Conservation (phyloP, 2,113 vertebrate genomes). For the Ploceus nigricollis region DNA sequence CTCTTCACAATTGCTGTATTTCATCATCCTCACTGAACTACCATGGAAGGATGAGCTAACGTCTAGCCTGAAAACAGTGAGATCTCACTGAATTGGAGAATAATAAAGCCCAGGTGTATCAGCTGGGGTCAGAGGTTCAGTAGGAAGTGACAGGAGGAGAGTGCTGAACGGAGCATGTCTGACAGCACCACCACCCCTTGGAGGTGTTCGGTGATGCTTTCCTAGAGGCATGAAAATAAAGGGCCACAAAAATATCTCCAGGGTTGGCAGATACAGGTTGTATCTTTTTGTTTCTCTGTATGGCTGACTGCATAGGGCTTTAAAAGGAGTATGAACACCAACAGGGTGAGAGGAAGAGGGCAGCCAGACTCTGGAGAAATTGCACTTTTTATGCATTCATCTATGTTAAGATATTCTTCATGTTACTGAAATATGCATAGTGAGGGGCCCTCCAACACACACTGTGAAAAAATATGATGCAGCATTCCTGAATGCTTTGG, state of each 20-base stretch:
- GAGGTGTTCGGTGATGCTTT: not conserved
- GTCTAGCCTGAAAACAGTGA: constrained; percentile 1
- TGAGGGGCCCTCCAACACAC: not conserved
- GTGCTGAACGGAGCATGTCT: not conserved
- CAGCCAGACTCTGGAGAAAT: not conserved
- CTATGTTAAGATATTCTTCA: not conserved
- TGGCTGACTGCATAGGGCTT: not conserved
- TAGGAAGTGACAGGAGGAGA: not conserved
- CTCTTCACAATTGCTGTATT: not conserved
- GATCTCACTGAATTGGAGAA: not conserved
- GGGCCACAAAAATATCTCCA: not conserved
- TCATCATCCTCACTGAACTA: not conserved
- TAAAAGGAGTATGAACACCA: not conserved
- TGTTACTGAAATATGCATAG: not conserved
- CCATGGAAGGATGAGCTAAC: not conserved
- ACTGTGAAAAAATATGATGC: not conserved
- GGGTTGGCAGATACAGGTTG: constrained; percentile 12
- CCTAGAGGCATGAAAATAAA: not conserved
- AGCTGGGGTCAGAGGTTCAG: not conserved
- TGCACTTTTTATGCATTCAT: not conserved
- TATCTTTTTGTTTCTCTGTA: not conserved
- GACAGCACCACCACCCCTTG: not conserved
- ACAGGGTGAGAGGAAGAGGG: not conserved
- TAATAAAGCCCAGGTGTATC: not conserved
- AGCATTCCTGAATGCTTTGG: not conserved